These are phyloP conservation scores for Dunckerocampus dactyliophorus DNA, from an alignment of 2,113 vertebrate genomes.

Conservation along the genomic window DNA sequence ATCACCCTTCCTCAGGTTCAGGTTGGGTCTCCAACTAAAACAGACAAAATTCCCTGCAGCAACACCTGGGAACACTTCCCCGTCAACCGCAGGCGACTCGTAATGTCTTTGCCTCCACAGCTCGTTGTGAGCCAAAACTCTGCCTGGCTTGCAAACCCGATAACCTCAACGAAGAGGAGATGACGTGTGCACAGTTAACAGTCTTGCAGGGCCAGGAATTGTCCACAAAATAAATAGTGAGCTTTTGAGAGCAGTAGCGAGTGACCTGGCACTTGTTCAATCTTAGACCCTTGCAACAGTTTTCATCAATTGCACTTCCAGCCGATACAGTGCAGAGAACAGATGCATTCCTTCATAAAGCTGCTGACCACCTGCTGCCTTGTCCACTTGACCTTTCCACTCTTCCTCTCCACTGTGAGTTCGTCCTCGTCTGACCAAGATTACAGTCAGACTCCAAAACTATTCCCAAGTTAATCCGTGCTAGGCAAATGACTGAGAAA, in stretches of 20 bases:
- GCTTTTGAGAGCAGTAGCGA: too few species aligned
- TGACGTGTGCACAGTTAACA: conserved; percentile 11
- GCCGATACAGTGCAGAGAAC: background rate
- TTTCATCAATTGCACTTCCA: too few species aligned
- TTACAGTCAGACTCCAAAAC: background rate
- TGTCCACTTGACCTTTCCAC: background rate
- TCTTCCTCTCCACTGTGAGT: background rate
- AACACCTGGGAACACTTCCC: conserved; percentile 30
- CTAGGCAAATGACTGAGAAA: background rate
- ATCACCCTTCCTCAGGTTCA: conserved; percentile 13
- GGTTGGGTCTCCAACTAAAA: conserved; percentile 24
- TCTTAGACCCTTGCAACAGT: too few species aligned
- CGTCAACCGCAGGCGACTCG: conserved; percentile 12
- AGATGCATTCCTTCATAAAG: background rate
- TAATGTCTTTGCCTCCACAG: conserved; percentile 30
- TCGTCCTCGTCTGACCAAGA: background rate
- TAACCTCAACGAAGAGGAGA: conserved; percentile 9
- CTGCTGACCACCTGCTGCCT: background rate
- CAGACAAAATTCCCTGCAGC: conserved; percentile 14
- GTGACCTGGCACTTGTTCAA: too few species aligned
- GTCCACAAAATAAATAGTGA: too few species aligned
- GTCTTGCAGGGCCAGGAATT: too few species aligned
- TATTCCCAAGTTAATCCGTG: background rate
- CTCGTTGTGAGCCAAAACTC: conserved; percentile 11
- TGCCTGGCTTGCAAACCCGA: conserved; percentile 4